These are phyloP conservation scores for Lysandra coridon DNA, from an alignment of 2,888 invertebrate genomes.

Conservation along the genomic window DNA sequence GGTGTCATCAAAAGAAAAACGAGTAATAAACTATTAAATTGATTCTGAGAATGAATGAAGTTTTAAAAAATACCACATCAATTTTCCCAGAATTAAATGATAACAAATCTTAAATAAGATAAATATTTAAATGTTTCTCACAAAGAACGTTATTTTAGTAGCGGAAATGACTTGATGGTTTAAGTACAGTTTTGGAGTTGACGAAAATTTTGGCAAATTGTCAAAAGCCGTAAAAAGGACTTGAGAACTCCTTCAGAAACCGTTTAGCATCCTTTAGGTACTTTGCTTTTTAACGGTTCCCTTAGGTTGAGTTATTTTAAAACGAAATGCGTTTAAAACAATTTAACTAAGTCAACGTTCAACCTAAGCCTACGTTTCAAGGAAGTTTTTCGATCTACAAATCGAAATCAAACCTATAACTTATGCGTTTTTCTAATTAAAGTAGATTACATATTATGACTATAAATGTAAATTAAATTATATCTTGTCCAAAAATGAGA, in stretches of 20 bases:
- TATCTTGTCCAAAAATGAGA: background rate
- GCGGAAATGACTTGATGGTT: constrained; percentile 15
- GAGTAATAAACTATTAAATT: background rate
- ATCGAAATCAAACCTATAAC: background rate
- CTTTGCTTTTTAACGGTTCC: background rate
- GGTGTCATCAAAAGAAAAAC: background rate
- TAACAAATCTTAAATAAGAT: background rate
- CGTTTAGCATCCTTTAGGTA: constrained; percentile 10
- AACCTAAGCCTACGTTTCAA: background rate
- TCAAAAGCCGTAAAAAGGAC: constrained; percentile 19
- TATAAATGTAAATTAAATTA: too few relatives aligned
- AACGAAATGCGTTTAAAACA: background rate
- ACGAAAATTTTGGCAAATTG: constrained; percentile 29
- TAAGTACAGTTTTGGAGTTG: constrained; percentile 8
- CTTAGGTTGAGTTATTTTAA: background rate
- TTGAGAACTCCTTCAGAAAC: constrained; percentile 25
- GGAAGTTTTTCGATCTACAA: background rate
- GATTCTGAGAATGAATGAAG: background rate
- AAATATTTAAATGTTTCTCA: background rate
- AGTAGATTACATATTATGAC: too few relatives aligned
- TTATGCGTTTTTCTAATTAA: too few relatives aligned
- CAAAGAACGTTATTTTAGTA: background rate
- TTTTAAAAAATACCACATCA: background rate
- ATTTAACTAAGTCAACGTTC: too few relatives aligned
- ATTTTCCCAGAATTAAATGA: background rate